A percentile compares a stretch with the other conserved stretches of the same genome.
These are phyloP conservation scores for Hystrix cristata DNA, from an alignment of 2,113 vertebrate genomes.

Conservation along the genomic window DNA sequence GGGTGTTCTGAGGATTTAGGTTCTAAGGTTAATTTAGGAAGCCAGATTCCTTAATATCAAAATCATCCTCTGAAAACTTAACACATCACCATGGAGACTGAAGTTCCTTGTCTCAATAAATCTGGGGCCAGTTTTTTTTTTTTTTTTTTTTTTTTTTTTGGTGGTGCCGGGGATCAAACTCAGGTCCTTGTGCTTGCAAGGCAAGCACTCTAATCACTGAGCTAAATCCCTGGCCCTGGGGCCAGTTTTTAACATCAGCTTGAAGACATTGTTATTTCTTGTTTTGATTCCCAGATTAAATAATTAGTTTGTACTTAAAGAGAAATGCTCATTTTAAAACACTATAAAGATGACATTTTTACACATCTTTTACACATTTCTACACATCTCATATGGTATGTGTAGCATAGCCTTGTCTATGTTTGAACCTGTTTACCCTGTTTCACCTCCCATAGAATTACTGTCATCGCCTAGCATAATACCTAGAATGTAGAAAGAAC, in stretches of 20 bases:
- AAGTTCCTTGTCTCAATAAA: slow-evolving; percentile 9
- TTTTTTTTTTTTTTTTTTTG: background rate
- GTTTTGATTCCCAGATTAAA: slow-evolving; percentile 44
- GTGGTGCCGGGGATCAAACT: no score
- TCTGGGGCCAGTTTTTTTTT: background rate
- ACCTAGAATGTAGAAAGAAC: background rate
- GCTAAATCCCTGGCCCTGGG: no score
- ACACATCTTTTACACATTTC: no score
- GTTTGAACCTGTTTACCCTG: background rate
- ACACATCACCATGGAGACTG: background rate
- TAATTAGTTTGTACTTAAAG: slow-evolving; percentile 5
- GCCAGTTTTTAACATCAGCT: background rate
- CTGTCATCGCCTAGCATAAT: slow-evolving; percentile 4
- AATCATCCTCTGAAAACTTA: slow-evolving; percentile 3
- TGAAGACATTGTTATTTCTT: background rate
- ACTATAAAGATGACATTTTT: background rate
- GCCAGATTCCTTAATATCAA: slow-evolving; percentile 26
- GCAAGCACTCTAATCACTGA: no score
- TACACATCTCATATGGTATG: no score
- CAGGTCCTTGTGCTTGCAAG: no score
- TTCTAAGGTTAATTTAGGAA: background rate
- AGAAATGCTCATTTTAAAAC: slow-evolving; percentile 32
- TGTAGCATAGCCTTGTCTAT: background rate
- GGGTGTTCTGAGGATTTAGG: background rate
- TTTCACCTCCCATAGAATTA: background rate